phyloP scores from a whole-genome alignment of 2,113 vertebrate species.

The Cephalopterus ornatus region DNA sequence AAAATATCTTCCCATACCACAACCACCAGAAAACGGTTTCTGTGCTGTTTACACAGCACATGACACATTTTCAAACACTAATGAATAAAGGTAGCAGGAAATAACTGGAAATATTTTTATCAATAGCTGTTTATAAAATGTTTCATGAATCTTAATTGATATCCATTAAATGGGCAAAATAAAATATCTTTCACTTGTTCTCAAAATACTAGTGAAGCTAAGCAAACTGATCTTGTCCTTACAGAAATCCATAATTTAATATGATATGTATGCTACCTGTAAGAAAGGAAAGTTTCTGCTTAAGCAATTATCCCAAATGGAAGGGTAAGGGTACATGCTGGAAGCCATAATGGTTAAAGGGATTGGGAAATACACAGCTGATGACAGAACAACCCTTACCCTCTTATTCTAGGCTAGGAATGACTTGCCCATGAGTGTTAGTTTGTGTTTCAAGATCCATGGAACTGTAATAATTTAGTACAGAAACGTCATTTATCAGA shows the following conservation, averaged over 20 bases:
- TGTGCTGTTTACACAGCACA: neutral
- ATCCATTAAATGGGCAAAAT: conserved; percentile 37
- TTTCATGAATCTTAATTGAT: conserved; percentile 36
- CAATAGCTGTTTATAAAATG: neutral
- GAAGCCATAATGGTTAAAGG: conserved; percentile 27
- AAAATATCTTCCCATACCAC: neutral
- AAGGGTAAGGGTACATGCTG: conserved; percentile 46
- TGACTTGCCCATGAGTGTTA: conserved; percentile 58
- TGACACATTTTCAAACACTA: neutral
- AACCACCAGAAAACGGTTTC: neutral
- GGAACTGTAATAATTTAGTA: conserved; percentile 60
- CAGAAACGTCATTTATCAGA: conserved; percentile 47
- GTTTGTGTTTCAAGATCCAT: conserved; percentile 62
- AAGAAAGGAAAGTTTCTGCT: neutral
- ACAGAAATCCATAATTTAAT: neutral
- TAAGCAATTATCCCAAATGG: conserved; percentile 32
- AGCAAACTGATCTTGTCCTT: neutral
- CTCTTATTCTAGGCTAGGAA: conserved; percentile 60
- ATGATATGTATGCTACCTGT: neutral
- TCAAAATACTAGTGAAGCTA: neutral
- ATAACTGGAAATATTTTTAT: neutral
- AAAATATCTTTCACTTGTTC: neutral
- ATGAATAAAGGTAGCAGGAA: neutral
- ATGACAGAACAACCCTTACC: conserved; percentile 62
- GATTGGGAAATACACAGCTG: conserved; percentile 19